Conservation (phyloP, 2,888 invertebrate species). For the Cristatella mucedo region DNA sequence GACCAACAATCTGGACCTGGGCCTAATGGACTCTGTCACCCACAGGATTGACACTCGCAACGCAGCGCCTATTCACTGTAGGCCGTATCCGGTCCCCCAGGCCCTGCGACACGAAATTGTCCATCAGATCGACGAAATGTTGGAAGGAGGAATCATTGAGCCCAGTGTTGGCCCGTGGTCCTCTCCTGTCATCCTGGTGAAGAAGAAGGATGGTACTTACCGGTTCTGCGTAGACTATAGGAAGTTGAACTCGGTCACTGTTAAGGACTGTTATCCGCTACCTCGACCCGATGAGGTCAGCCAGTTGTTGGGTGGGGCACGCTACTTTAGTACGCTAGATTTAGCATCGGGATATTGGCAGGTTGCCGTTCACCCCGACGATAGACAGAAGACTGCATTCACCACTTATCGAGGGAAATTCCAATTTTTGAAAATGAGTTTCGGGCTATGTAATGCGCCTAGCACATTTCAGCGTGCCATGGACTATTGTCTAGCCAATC, state of each 20-base stretch:
- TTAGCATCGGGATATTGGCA: conserved; percentile 17
- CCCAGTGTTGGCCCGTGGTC: conserved; percentile 14
- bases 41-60: no score
- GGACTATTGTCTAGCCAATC: no score
- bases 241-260: conserved; percentile 14
- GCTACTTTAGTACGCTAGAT: conserved; percentile 15
- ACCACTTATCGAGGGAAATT: conserved; percentile 12
- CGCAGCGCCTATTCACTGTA: no score
- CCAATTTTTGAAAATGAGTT: conserved; percentile 12
- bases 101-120: no score
- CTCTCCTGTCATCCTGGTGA: conserved; percentile 14
- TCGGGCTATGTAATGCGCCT: no score
- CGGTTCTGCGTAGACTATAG: conserved; percentile 16
- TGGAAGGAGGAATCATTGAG: conserved; percentile 14
- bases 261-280: no score
- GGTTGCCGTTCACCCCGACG: conserved; percentile 10
- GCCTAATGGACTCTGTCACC: no score
- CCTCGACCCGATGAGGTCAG: no score
- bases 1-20: no score
- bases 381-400: conserved; percentile 14
- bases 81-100: no score
- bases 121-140: conserved; percentile 14
- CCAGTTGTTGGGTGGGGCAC: no score
- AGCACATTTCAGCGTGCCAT: no score
- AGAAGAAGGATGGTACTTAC: conserved; percentile 13